phyloP scores from a whole-genome alignment of 2,888 invertebrate genomes.

The Unio pictorum region DNA sequence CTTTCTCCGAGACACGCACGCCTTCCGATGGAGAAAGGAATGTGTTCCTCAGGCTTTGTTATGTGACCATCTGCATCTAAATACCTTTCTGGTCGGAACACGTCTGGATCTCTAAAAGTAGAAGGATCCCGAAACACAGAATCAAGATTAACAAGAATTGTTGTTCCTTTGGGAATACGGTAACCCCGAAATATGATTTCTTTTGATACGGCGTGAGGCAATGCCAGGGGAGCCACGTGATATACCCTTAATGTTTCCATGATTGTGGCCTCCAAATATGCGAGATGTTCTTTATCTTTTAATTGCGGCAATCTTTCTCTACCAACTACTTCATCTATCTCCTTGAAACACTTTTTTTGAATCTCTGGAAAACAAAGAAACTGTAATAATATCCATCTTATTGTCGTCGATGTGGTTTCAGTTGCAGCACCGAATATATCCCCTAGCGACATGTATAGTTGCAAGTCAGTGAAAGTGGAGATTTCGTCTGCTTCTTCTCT shows the following conservation, averaged over 20 bases:
- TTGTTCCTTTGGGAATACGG: slow-evolving; percentile 54
- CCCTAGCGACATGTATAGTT: slow-evolving; percentile 23
- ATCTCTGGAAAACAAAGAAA: slow-evolving; percentile 83
- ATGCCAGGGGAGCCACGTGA: slow-evolving; percentile 42
- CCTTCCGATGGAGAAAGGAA: slow-evolving; percentile 35
- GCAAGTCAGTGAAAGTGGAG: slow-evolving; percentile 16
- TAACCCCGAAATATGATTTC: slow-evolving; percentile 56
- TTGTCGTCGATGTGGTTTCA: slow-evolving; percentile 86
- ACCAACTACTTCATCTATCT: slow-evolving; percentile 65
- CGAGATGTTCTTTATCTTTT: slow-evolving; percentile 34
- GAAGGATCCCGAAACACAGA: slow-evolving; percentile 44
- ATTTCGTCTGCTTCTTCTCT: background rate
- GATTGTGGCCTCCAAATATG: slow-evolving; percentile 56
- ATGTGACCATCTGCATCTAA: slow-evolving; percentile 30
- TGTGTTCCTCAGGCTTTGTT: slow-evolving; percentile 19
- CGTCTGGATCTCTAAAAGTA: slow-evolving; percentile 42
- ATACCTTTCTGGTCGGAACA: slow-evolving; percentile 56
- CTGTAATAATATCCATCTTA: slow-evolving; percentile 86
- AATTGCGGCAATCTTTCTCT: slow-evolving; percentile 31
- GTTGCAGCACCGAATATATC: slow-evolving; percentile 57
- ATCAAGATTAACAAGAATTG: slow-evolving; percentile 44
- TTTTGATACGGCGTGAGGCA: slow-evolving; percentile 39
- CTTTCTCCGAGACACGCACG: background rate
- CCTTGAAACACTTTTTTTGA: slow-evolving; percentile 30
- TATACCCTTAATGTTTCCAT: slow-evolving; percentile 53